Conservation (phyloP, 2,797 vertebrate species). For the Erithacus rubecula region DNA sequence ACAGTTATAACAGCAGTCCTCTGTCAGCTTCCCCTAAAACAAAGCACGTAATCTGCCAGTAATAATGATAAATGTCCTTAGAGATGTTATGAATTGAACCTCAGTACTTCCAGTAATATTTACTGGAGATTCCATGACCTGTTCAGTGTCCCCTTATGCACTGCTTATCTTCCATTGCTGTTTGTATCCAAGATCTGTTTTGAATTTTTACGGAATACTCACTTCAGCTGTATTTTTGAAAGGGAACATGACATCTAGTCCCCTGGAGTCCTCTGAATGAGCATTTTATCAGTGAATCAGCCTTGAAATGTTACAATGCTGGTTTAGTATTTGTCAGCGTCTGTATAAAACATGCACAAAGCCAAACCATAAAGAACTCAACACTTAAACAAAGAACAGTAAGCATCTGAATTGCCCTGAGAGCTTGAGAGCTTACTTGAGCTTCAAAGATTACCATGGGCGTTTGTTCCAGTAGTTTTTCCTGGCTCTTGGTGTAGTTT, state of each 20-base stretch:
- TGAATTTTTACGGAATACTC: slow-evolving; percentile 42
- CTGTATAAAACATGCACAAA: neutral
- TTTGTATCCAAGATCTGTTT: slow-evolving; percentile 46
- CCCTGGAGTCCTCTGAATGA: slow-evolving; percentile 15
- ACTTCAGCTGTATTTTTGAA: slow-evolving; percentile 26
- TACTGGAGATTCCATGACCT: slow-evolving; percentile 13
- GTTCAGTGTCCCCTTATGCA: neutral
- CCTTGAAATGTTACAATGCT: slow-evolving; percentile 10
- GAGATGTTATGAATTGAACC: slow-evolving; percentile 46
- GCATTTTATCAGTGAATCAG: slow-evolving; percentile 37
- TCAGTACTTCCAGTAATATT: slow-evolving; percentile 15
- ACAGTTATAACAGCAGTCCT: slow-evolving; percentile 35
- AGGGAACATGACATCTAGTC: slow-evolving; percentile 27
- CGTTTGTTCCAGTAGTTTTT: neutral
- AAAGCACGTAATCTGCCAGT: slow-evolving; percentile 46
- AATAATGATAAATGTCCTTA: slow-evolving; percentile 46
- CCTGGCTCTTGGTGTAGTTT: neutral
- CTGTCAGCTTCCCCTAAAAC: slow-evolving; percentile 47
- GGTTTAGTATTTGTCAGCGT: neutral
- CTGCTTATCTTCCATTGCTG: slow-evolving; percentile 12
- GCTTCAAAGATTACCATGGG: neutral
- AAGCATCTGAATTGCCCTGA: neutral
- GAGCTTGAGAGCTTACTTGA: slow-evolving; percentile 1
- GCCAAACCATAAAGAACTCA: slow-evolving; percentile 25
- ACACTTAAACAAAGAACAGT: slow-evolving; percentile 6